Percentiles rank a stretch among this genome's conserved stretches.
These are phyloP conservation scores for Tiphia femorata DNA, from an alignment of 2,888 invertebrate species.

Conservation along the genomic window DNA sequence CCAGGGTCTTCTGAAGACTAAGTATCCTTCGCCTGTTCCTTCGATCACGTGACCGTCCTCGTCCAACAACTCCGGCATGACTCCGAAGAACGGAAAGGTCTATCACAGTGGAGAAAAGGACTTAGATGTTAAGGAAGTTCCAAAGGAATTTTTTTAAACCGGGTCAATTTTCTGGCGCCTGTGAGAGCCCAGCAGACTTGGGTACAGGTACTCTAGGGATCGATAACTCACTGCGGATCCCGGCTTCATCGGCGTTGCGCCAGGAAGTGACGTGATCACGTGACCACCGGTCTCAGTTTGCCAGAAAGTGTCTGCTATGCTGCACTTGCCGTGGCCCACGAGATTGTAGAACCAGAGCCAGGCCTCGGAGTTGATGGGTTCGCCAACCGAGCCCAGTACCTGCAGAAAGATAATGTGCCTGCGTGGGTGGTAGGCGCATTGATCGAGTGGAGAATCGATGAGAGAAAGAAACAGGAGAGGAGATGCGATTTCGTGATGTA, in stretches of 20 bases:
- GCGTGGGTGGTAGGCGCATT: too few species aligned
- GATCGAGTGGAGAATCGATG: too few species aligned
- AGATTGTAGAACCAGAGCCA: constrained; percentile 95
- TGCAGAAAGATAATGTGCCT: too few species aligned
- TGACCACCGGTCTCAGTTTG: constrained; percentile 99
- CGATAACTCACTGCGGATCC: constrained; percentile 89
- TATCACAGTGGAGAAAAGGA: constrained; percentile 66
- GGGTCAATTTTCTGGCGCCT: too few species aligned
- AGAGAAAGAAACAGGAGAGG: too few species aligned
- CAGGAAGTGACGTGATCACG: constrained; percentile 95
- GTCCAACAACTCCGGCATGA: constrained; percentile 88
- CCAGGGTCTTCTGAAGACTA: constrained; percentile 96
- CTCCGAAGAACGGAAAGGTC: constrained; percentile 98
- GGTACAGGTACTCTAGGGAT: background rate
- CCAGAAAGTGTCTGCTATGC: constrained; percentile 99
- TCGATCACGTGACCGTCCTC: constrained; percentile 88
- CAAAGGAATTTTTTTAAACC: too few species aligned
- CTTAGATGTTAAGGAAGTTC: background rate
- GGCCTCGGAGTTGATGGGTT: constrained; percentile 98
- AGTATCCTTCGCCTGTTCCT: constrained; percentile 93
- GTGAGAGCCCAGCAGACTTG: background rate
- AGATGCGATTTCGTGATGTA: too few species aligned
- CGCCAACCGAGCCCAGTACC: constrained; percentile 97
- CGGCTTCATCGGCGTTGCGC: constrained; percentile 97
- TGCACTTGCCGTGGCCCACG: constrained; percentile 86